Evolutionary conservation across 1,140 invertebrate species (phyloP).

Genomic region (Ceratina australensis): DNA sequence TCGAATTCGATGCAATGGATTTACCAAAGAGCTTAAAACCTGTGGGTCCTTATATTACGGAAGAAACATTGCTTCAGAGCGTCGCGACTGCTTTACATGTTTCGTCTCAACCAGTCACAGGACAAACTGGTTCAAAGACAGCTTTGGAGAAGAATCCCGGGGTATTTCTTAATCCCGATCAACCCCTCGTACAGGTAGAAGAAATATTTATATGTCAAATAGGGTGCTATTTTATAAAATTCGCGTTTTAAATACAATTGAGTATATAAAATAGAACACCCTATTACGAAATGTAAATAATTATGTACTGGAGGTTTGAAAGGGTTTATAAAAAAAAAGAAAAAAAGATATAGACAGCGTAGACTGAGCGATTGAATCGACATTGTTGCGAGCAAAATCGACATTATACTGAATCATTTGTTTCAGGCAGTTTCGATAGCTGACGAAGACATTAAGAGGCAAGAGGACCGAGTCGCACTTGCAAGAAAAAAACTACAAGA

Average conservation of each 20-base stretch:
- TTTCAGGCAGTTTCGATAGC: slow-evolving; percentile 89
- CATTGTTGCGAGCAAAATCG: not conserved
- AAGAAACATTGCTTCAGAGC: slow-evolving; percentile 95
- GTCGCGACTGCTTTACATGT: slow-evolving; percentile 93
- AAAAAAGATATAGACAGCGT: not conserved
- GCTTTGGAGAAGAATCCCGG: slow-evolving; percentile 96
- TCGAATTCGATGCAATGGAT: slow-evolving; percentile 90
- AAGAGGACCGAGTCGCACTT: slow-evolving; percentile 93
- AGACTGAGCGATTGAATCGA: not conserved
- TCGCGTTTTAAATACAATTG: slow-evolving; percentile 1
- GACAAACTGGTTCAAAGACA: slow-evolving; percentile 91
- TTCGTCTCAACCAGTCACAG: slow-evolving; percentile 90
- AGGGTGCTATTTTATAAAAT: slow-evolving; percentile 25
- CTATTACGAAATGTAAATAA: slow-evolving; percentile 41
- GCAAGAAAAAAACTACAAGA: slow-evolving; percentile 93
- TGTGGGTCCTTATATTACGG: slow-evolving; percentile 94
- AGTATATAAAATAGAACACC: slow-evolving; percentile 8
- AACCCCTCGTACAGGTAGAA: slow-evolving; percentile 93
- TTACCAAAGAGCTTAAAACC: slow-evolving; percentile 92
- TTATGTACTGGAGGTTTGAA: slow-evolving; percentile 47
- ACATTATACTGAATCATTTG: slow-evolving; percentile 30
- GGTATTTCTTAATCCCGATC: slow-evolving; percentile 97
- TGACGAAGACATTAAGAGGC: slow-evolving; percentile 95
- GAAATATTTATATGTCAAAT: slow-evolving; percentile 27
- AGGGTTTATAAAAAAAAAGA: slow-evolving; percentile 16